These are phyloP conservation scores for Gyps fulvus DNA, from an alignment of 2,113 vertebrate species.

Conservation along the genomic window DNA sequence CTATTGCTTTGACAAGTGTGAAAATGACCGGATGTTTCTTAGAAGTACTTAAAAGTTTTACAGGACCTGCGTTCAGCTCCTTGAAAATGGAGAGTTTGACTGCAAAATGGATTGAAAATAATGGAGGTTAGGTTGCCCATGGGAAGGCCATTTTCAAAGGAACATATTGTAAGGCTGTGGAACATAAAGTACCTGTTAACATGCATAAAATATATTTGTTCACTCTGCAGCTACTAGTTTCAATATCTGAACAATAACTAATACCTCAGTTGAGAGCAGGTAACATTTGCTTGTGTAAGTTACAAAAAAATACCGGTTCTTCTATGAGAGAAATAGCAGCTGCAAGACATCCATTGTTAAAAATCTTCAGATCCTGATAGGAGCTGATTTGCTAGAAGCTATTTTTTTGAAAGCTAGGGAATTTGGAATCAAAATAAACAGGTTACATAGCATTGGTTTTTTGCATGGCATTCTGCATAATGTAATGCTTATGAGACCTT, in stretches of 20 bases:
- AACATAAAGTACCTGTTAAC: constrained; percentile 8
- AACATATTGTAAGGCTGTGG: neutral
- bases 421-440: constrained; percentile 20
- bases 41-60: neutral
- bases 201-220: constrained; percentile 6
- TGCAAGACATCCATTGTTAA: neutral
- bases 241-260: neutral
- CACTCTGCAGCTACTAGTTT: neutral
- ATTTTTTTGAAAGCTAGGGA: neutral
- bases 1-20: neutral
- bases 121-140: neutral
- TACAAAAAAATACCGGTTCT: neutral
- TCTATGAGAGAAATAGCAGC: neutral
- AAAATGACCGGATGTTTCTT: neutral
- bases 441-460: neutral
- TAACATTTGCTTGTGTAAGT: neutral
- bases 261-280: constrained; percentile 7
- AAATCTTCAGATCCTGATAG: constrained; percentile 1
- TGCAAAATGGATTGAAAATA: neutral
- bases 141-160: constrained; percentile 9
- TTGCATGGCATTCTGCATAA: neutral
- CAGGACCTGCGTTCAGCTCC: neutral
- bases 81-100: neutral
- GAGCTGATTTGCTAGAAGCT: neutral
- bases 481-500: neutral